These are phyloP conservation scores for Drepanosiphum platanoidis DNA, from an alignment of 2,888 invertebrate species.

Conservation along the genomic window DNA sequence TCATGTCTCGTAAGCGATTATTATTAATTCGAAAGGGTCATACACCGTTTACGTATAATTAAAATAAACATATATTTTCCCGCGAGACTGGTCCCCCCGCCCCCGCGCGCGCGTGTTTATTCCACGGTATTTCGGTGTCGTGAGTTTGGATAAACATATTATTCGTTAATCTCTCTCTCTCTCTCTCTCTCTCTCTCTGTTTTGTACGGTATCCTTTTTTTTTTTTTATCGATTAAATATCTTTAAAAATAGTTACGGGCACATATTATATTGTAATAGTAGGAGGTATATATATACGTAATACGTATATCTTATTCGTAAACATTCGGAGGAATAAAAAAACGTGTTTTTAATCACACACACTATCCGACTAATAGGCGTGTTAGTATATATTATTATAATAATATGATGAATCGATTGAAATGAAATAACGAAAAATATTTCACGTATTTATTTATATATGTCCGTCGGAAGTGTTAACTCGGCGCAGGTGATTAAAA, in stretches of 20 bases:
- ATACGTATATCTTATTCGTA: conserved; percentile 37
- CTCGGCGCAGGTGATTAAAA: not conserved
- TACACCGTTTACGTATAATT: conserved; percentile 16
- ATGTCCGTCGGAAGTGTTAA: not conserved
- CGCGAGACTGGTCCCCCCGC: not conserved
- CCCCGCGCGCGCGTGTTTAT: not conserved
- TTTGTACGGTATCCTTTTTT: not conserved
- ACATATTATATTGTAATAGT: too few species aligned
- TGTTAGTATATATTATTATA: not conserved
- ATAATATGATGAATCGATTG: conserved; percentile 3
- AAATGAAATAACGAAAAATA: conserved; percentile 3
- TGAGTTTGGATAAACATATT: conserved; percentile 13
- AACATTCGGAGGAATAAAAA: conserved; percentile 9
- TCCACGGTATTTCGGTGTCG: conserved; percentile 21
- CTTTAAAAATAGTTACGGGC: not conserved
- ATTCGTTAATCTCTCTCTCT: conserved; percentile 11
- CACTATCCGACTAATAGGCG: not conserved
- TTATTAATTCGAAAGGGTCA: conserved; percentile 26
- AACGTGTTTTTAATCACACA: conserved; percentile 22
- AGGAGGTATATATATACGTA: too few species aligned
- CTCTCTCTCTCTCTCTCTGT: not conserved
- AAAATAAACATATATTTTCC: not conserved
- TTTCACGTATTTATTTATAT: not conserved
- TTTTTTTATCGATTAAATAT: conserved; percentile 11
- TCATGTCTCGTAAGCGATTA: not conserved